phyloP scores from a whole-genome alignment of 2,797 vertebrate genomes.

The Taeniopygia guttata region DNA sequence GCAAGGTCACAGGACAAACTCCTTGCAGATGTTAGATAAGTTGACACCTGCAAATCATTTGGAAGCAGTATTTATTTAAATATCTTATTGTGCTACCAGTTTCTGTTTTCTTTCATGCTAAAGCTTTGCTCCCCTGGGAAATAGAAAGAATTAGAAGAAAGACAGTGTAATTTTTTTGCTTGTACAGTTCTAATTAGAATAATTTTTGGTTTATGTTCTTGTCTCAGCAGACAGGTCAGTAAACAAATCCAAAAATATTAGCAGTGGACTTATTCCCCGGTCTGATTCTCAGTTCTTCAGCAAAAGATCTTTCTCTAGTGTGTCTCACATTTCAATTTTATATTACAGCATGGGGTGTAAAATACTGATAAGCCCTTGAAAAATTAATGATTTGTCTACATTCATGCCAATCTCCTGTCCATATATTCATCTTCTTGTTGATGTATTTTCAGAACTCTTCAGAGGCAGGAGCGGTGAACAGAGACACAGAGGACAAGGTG shows the following conservation, averaged over 20 bases:
- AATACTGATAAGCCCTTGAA: not conserved
- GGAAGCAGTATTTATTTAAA: constrained; percentile 80
- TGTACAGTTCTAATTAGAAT: constrained; percentile 71
- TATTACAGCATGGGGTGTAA: not conserved
- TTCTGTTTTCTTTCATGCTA: constrained; percentile 66
- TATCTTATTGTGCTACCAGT: constrained; percentile 80
- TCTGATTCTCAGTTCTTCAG: not conserved
- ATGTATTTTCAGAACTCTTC: not conserved
- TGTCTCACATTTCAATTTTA: constrained; percentile 11
- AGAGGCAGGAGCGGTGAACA: not conserved
- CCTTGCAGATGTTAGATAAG: constrained; percentile 71
- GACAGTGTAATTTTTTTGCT: constrained; percentile 10
- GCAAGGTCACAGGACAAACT: constrained; percentile 53
- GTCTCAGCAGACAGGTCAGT: not conserved
- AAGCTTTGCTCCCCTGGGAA: constrained; percentile 62
- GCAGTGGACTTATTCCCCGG: not conserved
- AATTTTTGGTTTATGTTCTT: constrained; percentile 48
- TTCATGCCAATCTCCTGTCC: not conserved
- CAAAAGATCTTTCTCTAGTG: not conserved
- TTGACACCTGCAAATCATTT: constrained; percentile 86
- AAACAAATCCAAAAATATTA: constrained; percentile 32
- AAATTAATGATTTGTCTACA: not conserved
- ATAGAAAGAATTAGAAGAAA: constrained; percentile 20
- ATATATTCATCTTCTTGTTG: not conserved
- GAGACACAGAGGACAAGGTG: not conserved